Base-by-base conservation (phyloP, 2,888 invertebrate genomes). In the Lithophane leautieri region DNA sequence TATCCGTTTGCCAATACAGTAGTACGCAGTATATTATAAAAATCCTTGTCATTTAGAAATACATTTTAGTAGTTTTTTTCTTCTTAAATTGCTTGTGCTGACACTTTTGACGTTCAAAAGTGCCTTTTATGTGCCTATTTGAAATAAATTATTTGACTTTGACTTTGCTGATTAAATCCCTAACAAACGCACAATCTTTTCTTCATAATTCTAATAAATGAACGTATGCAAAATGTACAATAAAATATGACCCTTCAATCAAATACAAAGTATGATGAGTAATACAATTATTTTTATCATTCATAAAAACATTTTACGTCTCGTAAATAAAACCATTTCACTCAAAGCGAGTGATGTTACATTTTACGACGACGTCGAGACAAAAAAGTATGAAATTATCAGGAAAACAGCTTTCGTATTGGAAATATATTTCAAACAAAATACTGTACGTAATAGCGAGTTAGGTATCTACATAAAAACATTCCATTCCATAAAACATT, bases 341-440 rank as follows among this genome's bases (percentile, higher is more conserved):
- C 42, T 78, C 52, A 73, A 82, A 75, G 62, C 44, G 74, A 56
- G 11, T n/a, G 47, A 63, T 68, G 69, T 83, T 54, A 83, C 73
- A 76, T 74, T 80, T 79, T 81, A 87, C 72, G 73, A 54, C 58
- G 1, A 56, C 25, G 44, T 70, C 50, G 42, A 83, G 62, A 77
- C 65, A 68, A 75, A 60, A 77, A 69, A 34, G 19, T 42, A 69
- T 34, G 16, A 71, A 71, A 76, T 78, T 22, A 78, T 68, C 68
- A 44, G 62, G 19, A 61, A 47, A 58, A 74, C 60, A 28, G 14
- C 19, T 50, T 52, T 71, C 19, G 19, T 47, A 54, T 54, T 47
- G 7, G 16, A 40, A 47, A 47, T 14, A 52, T 14, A 6, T 50
- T 50, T 50, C 8, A 7, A 28, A 56, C 16, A 3, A 3, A 1